These are phyloP conservation scores for Conopomorpha cramerella DNA, from an alignment of 1,140 invertebrate species.

Conservation along the genomic window DNA sequence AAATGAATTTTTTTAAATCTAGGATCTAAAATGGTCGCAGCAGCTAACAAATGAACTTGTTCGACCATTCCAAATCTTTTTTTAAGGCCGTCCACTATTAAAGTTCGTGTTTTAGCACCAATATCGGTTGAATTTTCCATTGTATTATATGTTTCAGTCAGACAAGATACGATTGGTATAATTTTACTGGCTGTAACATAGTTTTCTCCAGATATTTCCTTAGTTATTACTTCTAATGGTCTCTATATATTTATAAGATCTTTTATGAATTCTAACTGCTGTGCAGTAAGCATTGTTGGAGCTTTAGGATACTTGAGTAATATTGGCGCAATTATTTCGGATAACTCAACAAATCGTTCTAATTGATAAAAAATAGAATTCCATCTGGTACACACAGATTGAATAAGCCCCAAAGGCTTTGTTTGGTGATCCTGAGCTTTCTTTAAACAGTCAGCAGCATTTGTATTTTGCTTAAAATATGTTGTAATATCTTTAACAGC, in stretches of 20 bases:
- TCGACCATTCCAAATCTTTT: constrained; percentile 24
- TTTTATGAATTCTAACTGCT: constrained; percentile 16
- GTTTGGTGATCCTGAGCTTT: constrained; percentile 12
- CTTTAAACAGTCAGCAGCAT: constrained; percentile 16
- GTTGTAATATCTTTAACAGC: constrained; percentile 15
- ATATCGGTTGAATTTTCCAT: too few species aligned
- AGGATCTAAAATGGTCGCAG: constrained; percentile 37
- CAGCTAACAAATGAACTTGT: constrained; percentile 20
- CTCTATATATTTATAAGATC: constrained; percentile 18
- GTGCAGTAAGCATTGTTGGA: constrained; percentile 11
- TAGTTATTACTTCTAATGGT: constrained; percentile 16
- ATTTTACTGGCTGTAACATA: constrained; percentile 21
- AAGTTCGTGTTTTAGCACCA: too few species aligned
- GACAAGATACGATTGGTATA: too few species aligned
- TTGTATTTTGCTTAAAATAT: constrained; percentile 17
- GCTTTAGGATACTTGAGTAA: constrained; percentile 15
- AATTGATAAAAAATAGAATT: constrained; percentile 23
- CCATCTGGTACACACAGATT: constrained; percentile 16
- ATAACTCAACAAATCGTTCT: constrained; percentile 20
- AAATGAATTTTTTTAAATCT: constrained; percentile 26
- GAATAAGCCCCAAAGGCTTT: constrained; percentile 13
- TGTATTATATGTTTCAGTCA: too few species aligned
- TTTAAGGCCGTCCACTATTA: too few species aligned
- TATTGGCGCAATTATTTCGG: constrained; percentile 14
- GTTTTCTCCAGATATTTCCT: constrained; percentile 20